A percentile compares a stretch with the other conserved stretches of the same genome.
These are phyloP conservation scores for Aspidoscelis tigris DNA, from an alignment of 2,113 vertebrate genomes.

Conservation along the genomic window DNA sequence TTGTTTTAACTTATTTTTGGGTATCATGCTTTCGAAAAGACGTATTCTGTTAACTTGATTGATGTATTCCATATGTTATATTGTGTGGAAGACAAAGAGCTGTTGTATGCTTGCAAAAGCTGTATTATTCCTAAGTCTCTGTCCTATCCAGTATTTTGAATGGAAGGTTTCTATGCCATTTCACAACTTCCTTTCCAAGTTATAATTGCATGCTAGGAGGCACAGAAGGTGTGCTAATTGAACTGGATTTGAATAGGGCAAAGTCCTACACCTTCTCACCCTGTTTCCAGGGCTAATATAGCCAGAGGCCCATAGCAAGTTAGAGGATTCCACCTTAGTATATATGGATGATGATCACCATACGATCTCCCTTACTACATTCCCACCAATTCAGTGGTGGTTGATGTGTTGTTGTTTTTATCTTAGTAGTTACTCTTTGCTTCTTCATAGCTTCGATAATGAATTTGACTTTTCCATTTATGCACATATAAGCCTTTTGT, in stretches of 20 bases:
- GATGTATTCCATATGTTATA: neutral
- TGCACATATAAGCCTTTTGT: neutral
- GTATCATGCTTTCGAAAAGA: neutral
- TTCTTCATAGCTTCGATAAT: neutral
- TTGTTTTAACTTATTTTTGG: conserved; percentile 1
- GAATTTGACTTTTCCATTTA: neutral
- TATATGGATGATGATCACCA: too few species aligned
- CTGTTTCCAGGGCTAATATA: too few species aligned
- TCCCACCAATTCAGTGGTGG: too few species aligned
- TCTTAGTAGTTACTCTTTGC: neutral
- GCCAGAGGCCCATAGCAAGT: too few species aligned
- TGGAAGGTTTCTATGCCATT: neutral
- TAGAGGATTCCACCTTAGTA: too few species aligned
- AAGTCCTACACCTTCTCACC: too few species aligned
- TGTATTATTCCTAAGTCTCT: too few species aligned
- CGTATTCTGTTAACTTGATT: neutral
- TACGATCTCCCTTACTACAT: too few species aligned
- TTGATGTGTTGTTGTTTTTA: neutral
- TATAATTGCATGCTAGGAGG: neutral
- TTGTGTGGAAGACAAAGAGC: neutral
- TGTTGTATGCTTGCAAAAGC: neutral
- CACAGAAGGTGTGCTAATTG: neutral
- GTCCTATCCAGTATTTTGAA: neutral
- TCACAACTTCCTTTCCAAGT: neutral
- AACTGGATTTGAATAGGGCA: too few species aligned